Base-by-base conservation (phyloP, 2,113 vertebrate species). In the Gymnobelideus leadbeateri region DNA sequence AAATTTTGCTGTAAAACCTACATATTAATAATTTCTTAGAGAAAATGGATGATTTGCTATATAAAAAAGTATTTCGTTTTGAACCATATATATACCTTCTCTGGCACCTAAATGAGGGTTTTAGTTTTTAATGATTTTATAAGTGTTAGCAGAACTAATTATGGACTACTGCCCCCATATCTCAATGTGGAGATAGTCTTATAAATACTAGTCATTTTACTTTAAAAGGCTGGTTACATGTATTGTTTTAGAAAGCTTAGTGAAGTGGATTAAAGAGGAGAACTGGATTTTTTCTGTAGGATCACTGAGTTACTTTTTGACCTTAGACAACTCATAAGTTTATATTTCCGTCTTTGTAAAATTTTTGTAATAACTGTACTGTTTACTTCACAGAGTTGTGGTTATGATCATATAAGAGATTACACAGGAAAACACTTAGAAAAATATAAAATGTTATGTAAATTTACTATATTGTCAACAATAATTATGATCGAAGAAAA, bases 301-400 rank as follows among this genome's bases (percentile, higher is more conserved):
- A 28, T 68, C 57, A 31, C 61, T 77, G 14, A n/a, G 68, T 84
- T 84, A 43, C 16, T 43, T 84, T 77, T 84, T 84, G 5, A 21
- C 3, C 16, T 43, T 84, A 43, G 68, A 43, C n/a, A 43, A 84
- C 19, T 84, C n/a, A 77, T n/a, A 43, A 43, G 21, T 96, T n/a
- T 95, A 23, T 89, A 26, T 92, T 95, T 92, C 46, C n/a, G 54
- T 95, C 26, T 92, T 52, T 94, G 31, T 95, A 57, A 97, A 96
- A 93, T 57, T 47, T 51, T 37, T 21, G 37, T 90, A 91, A 91
- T 94, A 51, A 8, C 25, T 95, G 51, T 21, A 50, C 19, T 94
- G 61, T 46, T 91, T 92, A 92, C 11, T 28, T 1, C 47, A 93
- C 89, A 51, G 47, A 61, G 28, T 93, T 94, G 55, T 31, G 92